These are phyloP conservation scores for Marmota flaviventris DNA, from an alignment of 2,113 vertebrate species.

Conservation along the genomic window DNA sequence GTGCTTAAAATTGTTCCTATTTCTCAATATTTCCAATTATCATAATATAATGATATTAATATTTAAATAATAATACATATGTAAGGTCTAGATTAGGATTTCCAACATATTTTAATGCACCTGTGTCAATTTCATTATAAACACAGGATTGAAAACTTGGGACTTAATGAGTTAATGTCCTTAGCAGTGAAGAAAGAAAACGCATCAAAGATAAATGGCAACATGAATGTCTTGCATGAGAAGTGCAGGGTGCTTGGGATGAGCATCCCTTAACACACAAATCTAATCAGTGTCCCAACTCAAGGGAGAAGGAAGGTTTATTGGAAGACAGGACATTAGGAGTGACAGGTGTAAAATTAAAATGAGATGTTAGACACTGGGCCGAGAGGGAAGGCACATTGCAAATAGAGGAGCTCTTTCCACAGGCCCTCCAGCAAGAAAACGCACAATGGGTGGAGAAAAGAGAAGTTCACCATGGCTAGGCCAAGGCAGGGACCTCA, in stretches of 20 bases:
- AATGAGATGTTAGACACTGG: not conserved
- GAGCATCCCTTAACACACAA: not conserved
- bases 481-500: too few relatives aligned
- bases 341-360: not conserved
- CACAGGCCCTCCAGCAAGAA: not conserved
- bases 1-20: too few relatives aligned
- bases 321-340: not conserved
- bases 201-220: too few relatives aligned
- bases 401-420: not conserved
- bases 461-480: not conserved
- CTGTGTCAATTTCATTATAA: not conserved
- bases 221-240: not conserved
- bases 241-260: not conserved
- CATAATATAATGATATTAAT: not conserved
- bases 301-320: not conserved
- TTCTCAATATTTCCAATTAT: not conserved
- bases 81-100: not conserved
- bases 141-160: not conserved
- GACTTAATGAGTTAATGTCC: not conserved
- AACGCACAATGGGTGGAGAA: not conserved
- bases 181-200: not conserved
- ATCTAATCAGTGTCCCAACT: not conserved
- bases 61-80: not conserved
- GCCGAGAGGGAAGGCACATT: not conserved
- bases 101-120: not conserved